Base-by-base conservation (phyloP, 2,797 vertebrate genomes). In the Danio choprae region DNA sequence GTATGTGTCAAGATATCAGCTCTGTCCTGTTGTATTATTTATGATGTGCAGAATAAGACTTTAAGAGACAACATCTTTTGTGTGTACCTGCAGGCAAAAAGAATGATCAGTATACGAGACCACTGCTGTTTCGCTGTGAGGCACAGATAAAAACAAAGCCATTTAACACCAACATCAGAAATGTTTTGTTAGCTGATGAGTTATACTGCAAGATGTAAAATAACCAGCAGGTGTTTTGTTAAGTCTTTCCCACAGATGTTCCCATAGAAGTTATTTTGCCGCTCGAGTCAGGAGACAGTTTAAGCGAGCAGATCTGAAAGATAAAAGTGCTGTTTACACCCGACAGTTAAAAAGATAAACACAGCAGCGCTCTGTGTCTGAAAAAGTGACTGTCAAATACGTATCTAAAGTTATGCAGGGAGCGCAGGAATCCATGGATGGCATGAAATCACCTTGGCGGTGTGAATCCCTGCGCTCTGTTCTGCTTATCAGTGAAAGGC, bases 371-470 rank as follows among this genome's bases (percentile, higher is more conserved):
- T 51, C n/a, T 63, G 11, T 44, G 22, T 55, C 53, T 20, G 50
- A 58, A 59, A 77, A 77, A 22, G 53, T 55, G 65, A 56, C 48
- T 62, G 43, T 62, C 74, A 43, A 74, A 81, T 56, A n/a, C 50
- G 38, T 12, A 56, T 44, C 72, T 48, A 64, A 77, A 77, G 75
- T 67, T 67, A 15, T 43, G 64, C 71, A 68, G 71, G 13, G 68
- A 81, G 62, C 63, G 70, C 51, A 60, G 51, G 51, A 74, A 80
- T 65, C 43, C 56, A 56, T 48, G 20, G 70, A 48, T 51, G 70
- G 77, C 58, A 77, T 77, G 58, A 85, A 84, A 85, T 86, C 83
- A 70, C 63, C 50, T 78, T 80, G 81, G 86, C 74, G 58, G 7
- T 18, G 40, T 75, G 58, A 82, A 77, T 38, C 67, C 62, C 59